phyloP scores from a whole-genome alignment of 2,797 vertebrate species.

The Acrossocheilus fasciatus region DNA sequence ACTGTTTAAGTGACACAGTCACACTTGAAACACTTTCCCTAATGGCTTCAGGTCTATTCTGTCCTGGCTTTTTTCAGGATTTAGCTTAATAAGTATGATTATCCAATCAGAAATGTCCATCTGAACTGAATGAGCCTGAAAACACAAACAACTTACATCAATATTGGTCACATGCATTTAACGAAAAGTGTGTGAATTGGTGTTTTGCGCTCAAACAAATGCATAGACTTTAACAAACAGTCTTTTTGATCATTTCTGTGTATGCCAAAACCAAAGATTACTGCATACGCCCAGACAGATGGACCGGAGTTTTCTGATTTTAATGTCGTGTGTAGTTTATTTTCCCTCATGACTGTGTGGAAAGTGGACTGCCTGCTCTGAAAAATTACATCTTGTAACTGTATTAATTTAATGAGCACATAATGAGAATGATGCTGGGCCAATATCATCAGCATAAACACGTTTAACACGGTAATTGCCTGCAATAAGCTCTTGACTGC shows the following conservation, averaged over 20 bases:
- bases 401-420: conserved; percentile 60
- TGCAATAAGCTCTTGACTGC: conserved; percentile 48
- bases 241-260: neutral
- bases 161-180: neutral
- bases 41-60: neutral
- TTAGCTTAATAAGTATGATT: neutral
- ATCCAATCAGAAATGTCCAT: neutral
- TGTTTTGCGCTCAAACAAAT: neutral
- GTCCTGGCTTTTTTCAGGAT: neutral
- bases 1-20: neutral
- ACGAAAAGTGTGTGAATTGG: neutral
- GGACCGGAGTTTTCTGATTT: conserved; percentile 53
- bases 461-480: conserved; percentile 56
- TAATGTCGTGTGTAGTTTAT: conserved; percentile 43
- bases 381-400: conserved; percentile 57
- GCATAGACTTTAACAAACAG: neutral
- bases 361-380: conserved; percentile 45
- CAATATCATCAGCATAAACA: conserved; percentile 58
- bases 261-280: conserved; percentile 8
- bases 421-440: conserved; percentile 57
- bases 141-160: neutral
- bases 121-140: neutral
- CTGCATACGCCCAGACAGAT: conserved; percentile 15
- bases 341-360: conserved; percentile 54
- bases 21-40: neutral